Base-by-base conservation (phyloP, 1,140 invertebrate genomes). In the Penaeus indicus region DNA sequence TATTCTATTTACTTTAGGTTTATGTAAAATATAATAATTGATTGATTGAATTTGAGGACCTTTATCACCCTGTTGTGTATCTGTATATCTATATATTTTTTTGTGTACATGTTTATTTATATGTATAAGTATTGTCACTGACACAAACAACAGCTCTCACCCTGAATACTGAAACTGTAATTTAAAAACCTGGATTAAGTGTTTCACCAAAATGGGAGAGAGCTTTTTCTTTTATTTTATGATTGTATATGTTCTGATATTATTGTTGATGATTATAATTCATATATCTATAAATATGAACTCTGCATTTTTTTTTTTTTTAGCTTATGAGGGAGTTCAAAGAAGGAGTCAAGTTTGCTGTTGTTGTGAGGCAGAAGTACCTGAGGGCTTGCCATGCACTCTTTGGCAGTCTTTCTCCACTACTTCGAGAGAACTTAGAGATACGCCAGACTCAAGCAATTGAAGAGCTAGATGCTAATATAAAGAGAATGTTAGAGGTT, bases 271-370 rank as follows among this genome's bases (percentile, higher is more conserved):
- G 47, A 77, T 19, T 38, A 22, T 42, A 16, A n/a, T 67, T n/a
- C 0, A 38, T 32, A 27, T 19, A 25, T n/a, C 19, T 61, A 54
- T 32, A 2, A 13, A n/a, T 47, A 63, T 25, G 38, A 25, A 63
- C 27, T 67, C 25, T 4, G 8, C 47, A 72, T 75, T 64, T 63
- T 54, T 92, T 77, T 94, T 75, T 64, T 63, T 54, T 92, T 77
- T 94, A 96, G 94, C 93, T 98, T 72, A 97, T 98, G 93, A 95
- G 96, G 91, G 97, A 98, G 93, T 94, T 97, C 90, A 96, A 97
- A 89, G 97, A 98, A 92, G 97, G 96, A 16, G 92, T 98, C 64
- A 95, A 95, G 91, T 95, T 97, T 80, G 96, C 96, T 19, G 95
- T 96, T 42, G 94, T 95, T 27, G 95, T 97, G 92, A 95, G 97